Percentiles rank a stretch among this genome's conserved stretches.
Conservation (phyloP, 2,888 invertebrate genomes). For the Stenoptilia bipunctidactyla region DNA sequence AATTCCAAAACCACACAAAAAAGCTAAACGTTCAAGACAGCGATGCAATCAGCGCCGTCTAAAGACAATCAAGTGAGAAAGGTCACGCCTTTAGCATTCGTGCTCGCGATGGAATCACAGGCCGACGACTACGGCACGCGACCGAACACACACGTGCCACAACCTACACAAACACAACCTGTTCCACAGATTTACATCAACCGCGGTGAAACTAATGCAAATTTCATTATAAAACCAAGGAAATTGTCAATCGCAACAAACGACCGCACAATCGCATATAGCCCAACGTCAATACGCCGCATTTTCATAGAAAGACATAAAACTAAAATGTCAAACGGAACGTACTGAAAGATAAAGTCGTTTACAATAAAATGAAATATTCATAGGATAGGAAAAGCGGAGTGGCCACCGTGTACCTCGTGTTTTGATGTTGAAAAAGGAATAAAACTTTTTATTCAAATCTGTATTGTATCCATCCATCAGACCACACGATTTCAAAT, state of each 20-base stretch:
- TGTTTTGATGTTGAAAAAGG: not conserved
- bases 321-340: slow-evolving; percentile 44
- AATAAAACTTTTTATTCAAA: too few relatives aligned
- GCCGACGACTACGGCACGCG: slow-evolving; percentile 55
- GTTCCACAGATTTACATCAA: not conserved
- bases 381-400: slow-evolving; percentile 48
- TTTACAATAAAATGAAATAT: slow-evolving; percentile 65
- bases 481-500: slow-evolving; percentile 7
- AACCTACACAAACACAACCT: slow-evolving; percentile 1
- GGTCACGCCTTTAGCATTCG: slow-evolving; percentile 57
- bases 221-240: not conserved
- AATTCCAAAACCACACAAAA: slow-evolving; percentile 32
- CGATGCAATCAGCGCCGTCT: slow-evolving; percentile 38
- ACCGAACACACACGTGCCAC: slow-evolving; percentile 37
- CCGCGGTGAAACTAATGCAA: not conserved
- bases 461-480: not conserved
- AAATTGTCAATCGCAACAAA: not conserved
- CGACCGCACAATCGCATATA: slow-evolving; percentile 1
- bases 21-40: not conserved
- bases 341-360: slow-evolving; percentile 52
- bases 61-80: slow-evolving; percentile 64
- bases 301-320: slow-evolving; percentile 41
- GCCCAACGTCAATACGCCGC: slow-evolving; percentile 23
- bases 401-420: slow-evolving; percentile 31
- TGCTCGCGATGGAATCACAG: slow-evolving; percentile 51